A percentile compares a stretch with the other conserved stretches of the same genome.
Evolutionary conservation across 2,888 invertebrate genomes (phyloP).

Genomic region (Archips crataeganus): DNA sequence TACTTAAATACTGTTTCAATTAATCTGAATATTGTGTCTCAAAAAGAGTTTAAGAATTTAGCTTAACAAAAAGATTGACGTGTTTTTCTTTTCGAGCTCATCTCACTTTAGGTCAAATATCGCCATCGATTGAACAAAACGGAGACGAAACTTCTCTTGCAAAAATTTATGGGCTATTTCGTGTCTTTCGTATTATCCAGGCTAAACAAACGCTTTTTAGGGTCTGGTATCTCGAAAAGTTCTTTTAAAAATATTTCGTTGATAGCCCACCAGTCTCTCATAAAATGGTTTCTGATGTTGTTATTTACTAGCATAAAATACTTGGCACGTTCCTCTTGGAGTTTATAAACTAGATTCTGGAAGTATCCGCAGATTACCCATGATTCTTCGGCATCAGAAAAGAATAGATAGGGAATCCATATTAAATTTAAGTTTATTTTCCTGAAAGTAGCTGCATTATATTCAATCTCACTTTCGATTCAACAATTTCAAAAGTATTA

Average conservation of each 20-base stretch:
- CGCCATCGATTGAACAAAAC: neutral
- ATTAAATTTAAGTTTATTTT: no score
- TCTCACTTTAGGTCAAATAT: neutral
- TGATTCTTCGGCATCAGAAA: no score
- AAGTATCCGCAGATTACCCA: no score
- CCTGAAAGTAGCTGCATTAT: no score
- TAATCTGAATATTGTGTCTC: neutral
- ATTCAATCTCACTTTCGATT: no score
- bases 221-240: neutral
- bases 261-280: neutral
- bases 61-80: neutral
- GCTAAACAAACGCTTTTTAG: neutral
- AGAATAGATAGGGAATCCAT: no score
- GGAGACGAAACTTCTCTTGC: neutral
- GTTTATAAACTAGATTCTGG: no score
- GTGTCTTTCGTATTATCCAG: neutral
- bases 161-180: neutral
- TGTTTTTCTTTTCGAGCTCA: neutral
- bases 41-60: neutral
- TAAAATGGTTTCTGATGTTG: neutral
- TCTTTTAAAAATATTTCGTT: neutral
- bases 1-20: neutral
- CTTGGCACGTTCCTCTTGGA: neutral
- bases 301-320: neutral
- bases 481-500: no score